A percentile compares a stretch with the other conserved stretches of the same genome.
Evolutionary conservation across 2,888 invertebrate genomes (phyloP).

Genomic region (Caradrina kadenii): DNA sequence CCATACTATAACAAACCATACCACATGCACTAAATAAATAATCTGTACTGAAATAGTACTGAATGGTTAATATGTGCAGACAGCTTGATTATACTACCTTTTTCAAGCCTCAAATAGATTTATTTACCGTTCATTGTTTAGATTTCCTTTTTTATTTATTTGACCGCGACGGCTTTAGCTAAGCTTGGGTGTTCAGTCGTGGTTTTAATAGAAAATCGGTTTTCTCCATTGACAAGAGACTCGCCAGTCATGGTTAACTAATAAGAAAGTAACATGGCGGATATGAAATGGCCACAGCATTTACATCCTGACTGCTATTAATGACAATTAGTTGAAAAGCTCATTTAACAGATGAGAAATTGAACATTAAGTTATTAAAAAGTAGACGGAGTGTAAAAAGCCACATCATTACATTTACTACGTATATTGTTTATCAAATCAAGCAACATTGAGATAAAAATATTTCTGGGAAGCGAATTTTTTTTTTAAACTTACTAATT

Average conservation of each 20-base stretch:
- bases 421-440: too few species aligned
- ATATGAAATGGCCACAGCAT: constrained; percentile 9
- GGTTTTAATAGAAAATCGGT: constrained; percentile 54
- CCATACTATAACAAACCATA: constrained; percentile 12
- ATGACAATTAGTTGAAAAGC: neutral
- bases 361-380: neutral
- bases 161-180: constrained; percentile 5
- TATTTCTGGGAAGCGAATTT: too few species aligned
- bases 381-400: neutral
- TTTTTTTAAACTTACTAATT: too few species aligned
- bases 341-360: constrained; percentile 10
- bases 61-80: constrained; percentile 21
- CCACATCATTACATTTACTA: too few species aligned
- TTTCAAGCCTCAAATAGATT: constrained; percentile 34
- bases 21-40: constrained; percentile 49
- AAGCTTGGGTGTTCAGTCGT: constrained; percentile 24
- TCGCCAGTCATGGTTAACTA: constrained; percentile 54
- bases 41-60: constrained; percentile 42
- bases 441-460: too few species aligned
- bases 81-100: constrained; percentile 21
- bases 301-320: constrained; percentile 2
- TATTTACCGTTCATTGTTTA: constrained; percentile 44
- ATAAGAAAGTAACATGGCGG: constrained; percentile 39
- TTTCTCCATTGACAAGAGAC: constrained; percentile 51
- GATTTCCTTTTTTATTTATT: constrained; percentile 33